Base-by-base conservation (phyloP, 2,888 invertebrate species). In the Drosophila testacea region DNA sequence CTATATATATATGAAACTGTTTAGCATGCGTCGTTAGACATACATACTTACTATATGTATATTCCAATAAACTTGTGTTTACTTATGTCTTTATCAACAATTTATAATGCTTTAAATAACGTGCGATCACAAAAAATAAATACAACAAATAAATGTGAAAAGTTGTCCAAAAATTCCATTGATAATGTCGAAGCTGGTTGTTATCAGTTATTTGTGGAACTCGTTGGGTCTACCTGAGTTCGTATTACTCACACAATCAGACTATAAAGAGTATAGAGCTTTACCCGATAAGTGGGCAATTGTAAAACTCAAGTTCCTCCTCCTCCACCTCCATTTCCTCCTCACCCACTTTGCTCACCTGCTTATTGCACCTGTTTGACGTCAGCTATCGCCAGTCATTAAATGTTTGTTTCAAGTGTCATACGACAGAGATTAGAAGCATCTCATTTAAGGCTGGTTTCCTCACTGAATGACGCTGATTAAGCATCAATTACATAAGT, bases 51-150 rank as follows among this genome's bases (percentile, higher is more conserved):
- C 22, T 22, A 22, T 22, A 22, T 22, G 28, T 11, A 42, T 38
- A 54, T 42, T 67, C 36, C 44, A 48, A 46, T 56, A 30, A 27
- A 44, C 69, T 59, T 30, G 63, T 73, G 77, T 75, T 79, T 79
- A 63, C 79, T 70, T 71, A 68, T 60, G 61, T 67, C 48, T 66
- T 82, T 85, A 85, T 84, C 84, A 81, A 65, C 69, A 61, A 57
- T 69, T 60, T 74, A 70, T 69, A 84, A 68, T 61, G 72, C 80
- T 69, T 76, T 76, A 57, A 57, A 79, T 69, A 63, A 69, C 72
- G 72, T 67, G 76, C 75, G 67, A 79, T 70, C 65, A 11, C 42
- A 39, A 63, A 75, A 56, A 36, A 48, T 6, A 55, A 46, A 60
- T 54, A 66, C 39, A 39, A 52, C 39, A 34, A 56, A 56, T 41